phyloP scores from a whole-genome alignment of 2,888 invertebrate species.

The Drosophila stalkeri region DNA sequence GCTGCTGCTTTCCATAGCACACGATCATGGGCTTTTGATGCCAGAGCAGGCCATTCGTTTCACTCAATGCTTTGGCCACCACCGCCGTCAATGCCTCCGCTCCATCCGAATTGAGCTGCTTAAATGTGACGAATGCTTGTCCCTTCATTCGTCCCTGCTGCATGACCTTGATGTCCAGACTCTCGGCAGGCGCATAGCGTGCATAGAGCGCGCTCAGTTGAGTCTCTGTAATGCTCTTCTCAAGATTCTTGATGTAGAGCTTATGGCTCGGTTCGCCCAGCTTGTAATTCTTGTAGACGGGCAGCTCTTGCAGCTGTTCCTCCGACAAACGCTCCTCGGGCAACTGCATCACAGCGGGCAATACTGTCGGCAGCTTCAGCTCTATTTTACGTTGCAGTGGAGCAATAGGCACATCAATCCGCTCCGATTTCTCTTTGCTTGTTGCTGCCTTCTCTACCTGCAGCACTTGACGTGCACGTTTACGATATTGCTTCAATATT shows the following conservation, averaged over 20 bases:
- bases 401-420: neutral
- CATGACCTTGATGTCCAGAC: conserved; percentile 92
- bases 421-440: conserved; percentile 14
- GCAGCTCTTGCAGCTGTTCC: conserved; percentile 90
- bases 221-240: conserved; percentile 91
- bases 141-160: conserved; percentile 98
- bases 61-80: conserved; percentile 91
- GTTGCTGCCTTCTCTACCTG: conserved; percentile 36
- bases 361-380: conserved; percentile 58
- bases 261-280: conserved; percentile 92
- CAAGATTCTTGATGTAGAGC: conserved; percentile 96
- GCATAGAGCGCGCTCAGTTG: conserved; percentile 92
- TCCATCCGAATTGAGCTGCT: neutral
- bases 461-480: conserved; percentile 74
- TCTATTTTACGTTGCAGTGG: conserved; percentile 63
- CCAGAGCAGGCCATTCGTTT: conserved; percentile 94
- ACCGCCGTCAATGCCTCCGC: conserved; percentile 82
- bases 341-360: conserved; percentile 19
- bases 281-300: conserved; percentile 94
- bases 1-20: conserved; percentile 89
- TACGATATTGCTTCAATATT: conserved; percentile 65
- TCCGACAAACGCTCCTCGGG: conserved; percentile 88
- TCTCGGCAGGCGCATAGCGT: conserved; percentile 86
- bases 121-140: conserved; percentile 94
- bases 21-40: conserved; percentile 96